Base-by-base conservation (phyloP, 35 echinoderm and acorn worm species). In the Heliocidaris erythrogramma region DNA sequence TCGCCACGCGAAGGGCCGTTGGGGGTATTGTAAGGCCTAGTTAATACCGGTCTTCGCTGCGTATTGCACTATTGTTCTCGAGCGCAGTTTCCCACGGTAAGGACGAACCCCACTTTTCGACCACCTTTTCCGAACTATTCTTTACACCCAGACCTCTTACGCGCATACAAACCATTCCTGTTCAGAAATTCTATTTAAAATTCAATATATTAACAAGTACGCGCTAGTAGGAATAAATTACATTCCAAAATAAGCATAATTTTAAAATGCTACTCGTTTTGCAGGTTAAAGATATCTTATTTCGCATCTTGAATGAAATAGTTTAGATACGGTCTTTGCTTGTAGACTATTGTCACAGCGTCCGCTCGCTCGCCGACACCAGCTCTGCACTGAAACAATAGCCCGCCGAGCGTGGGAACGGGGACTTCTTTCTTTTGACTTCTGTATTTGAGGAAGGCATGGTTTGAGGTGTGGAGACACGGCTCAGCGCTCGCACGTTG, bases 31-130 rank as follows among this genome's bases (percentile, higher is more conserved):
- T 89, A 5, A 89, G 47, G 30, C 87, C 87, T 89, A 89, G 31
- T 89, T 89, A 89, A 89, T 32, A 32, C 87, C 47, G 24, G 8
- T 89, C 87, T 47, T 89, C 87, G 87, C 14, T 31, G 87, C 87
- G 87, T 48, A 89, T 18, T 42, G 87, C 31, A 32, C 87, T 89
- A 89, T 89, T 89, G 87, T 89, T 48, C 87, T 48, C 47, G 87
- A 4, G 87, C 87, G 87, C 87, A 89, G 31, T 89, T 89, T 89
- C 87, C 87, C 87, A 89, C 87, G 87, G 87, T 89, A 89, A 12
- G 13, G 87, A 27, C 12, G 31, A 89, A 35, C 87, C 87, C 31
- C 32, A 9, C 9, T 78, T 78, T 78, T 78, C 65, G 21, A 78
- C 65, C 65, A 78, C 65, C 65, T 78, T 78, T 78, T n/a, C 59